Evolutionary conservation across 30 jellyfish, hydroid and myxozoan species (phyloP).

Genomic region (Aurelia sp.): DNA sequence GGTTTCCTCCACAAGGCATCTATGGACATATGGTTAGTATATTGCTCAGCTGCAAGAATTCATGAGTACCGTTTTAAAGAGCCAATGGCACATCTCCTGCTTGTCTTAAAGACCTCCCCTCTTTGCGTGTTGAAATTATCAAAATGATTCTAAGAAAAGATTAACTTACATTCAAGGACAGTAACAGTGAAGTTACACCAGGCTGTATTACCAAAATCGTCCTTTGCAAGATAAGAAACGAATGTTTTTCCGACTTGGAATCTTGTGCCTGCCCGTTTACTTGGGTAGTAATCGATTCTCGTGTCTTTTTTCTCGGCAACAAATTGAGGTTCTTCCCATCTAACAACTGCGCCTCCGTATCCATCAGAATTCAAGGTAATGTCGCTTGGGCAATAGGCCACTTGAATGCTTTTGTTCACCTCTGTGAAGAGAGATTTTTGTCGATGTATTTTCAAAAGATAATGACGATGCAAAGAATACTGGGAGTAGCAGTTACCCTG

Average conservation of each 20-base stretch:
- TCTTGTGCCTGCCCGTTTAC: constrained; percentile 16
- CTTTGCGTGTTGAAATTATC: no score
- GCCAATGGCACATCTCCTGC: no score
- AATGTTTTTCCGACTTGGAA: not conserved
- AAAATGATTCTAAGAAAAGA: no score
- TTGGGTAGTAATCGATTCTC: not conserved
- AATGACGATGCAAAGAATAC: no score
- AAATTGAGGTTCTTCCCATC: not conserved
- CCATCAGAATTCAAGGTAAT: not conserved
- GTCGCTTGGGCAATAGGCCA: constrained; percentile 1
- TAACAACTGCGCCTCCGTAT: constrained; percentile 11
- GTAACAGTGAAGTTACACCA: constrained; percentile 32
- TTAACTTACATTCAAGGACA: constrained; percentile 12
- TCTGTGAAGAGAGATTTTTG: not conserved
- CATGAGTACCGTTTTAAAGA: no score
- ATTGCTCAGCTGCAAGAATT: no score
- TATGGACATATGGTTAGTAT: no score
- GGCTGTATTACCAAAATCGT: not conserved
- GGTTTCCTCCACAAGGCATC: no score
- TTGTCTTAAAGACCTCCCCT: no score
- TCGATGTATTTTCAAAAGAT: no score
- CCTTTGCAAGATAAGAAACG: not conserved
- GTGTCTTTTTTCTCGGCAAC: not conserved
- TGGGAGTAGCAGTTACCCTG: no score
- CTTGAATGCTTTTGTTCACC: not conserved